Percentiles rank a stretch among this genome's conserved stretches.
These are phyloP conservation scores for Pseudois nayaur DNA, from an alignment of 2,113 vertebrate genomes.

Conservation along the genomic window DNA sequence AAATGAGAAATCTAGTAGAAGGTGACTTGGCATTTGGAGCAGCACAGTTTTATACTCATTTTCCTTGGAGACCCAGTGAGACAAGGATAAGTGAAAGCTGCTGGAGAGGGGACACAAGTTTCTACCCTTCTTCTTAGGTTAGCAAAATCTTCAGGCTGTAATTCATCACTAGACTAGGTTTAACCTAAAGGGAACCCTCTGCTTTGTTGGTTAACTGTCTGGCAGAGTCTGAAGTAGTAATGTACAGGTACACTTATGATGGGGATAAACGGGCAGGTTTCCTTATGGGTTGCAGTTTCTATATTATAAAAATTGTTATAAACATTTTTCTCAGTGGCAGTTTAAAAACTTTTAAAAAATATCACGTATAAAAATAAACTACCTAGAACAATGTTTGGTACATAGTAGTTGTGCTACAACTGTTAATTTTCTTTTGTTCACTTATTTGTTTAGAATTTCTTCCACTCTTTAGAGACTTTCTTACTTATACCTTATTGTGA, in stretches of 20 bases:
- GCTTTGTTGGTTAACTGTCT: neutral
- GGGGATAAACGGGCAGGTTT: neutral
- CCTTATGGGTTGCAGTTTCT: neutral
- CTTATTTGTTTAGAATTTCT: neutral
- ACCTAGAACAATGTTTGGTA: neutral
- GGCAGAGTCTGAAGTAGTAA: neutral
- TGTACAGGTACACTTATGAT: neutral
- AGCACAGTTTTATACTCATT: neutral
- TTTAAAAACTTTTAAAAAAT: neutral
- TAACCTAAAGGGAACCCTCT: neutral
- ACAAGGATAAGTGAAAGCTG: neutral
- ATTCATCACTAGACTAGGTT: neutral
- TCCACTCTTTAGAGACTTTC: neutral
- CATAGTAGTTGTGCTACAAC: neutral
- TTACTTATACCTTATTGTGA: neutral
- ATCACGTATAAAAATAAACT: neutral
- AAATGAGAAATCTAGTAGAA: conserved; percentile 2
- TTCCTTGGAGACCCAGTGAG: neutral
- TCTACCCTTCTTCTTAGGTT: neutral
- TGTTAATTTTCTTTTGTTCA: neutral
- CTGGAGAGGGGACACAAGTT: neutral
- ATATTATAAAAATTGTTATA: neutral
- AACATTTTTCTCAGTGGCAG: neutral
- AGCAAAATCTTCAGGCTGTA: neutral
- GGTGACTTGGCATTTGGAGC: neutral